A percentile compares a stretch with the other conserved stretches of the same genome.
These are phyloP conservation scores for Danio rerio DNA, from an alignment of 2,113 vertebrate species.

Conservation along the genomic window DNA sequence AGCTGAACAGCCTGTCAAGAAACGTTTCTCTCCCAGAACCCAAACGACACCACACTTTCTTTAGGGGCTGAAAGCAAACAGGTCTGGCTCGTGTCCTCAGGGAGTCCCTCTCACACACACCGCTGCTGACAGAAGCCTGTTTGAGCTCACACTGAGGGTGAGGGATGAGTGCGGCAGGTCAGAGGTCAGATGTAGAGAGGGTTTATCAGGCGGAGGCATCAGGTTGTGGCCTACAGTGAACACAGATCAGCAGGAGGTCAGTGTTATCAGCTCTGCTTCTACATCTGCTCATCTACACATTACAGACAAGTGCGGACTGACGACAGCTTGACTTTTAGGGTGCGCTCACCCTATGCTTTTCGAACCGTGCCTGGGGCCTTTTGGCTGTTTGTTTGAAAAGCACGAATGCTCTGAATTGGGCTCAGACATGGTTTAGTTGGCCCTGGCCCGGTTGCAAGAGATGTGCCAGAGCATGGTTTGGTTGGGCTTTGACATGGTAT, in stretches of 20 bases:
- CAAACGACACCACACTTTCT: not conserved
- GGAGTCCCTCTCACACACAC: too few species aligned
- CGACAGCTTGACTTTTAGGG: not conserved
- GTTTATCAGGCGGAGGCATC: constrained; percentile 47
- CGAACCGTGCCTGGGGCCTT: too few species aligned
- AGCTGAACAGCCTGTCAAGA: not conserved
- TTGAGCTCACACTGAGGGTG: constrained; percentile 29
- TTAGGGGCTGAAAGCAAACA: constrained; percentile 22
- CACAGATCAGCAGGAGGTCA: not conserved
- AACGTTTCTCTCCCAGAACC: not conserved
- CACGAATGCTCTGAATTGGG: too few species aligned
- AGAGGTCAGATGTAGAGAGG: constrained; percentile 44
- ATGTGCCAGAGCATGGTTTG: too few species aligned
- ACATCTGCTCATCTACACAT: not conserved
- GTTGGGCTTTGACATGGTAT: too few species aligned
- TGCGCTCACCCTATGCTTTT: too few species aligned
- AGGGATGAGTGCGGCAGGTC: constrained; percentile 38
- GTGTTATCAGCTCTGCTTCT: constrained; percentile 1
- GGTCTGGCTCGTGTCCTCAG: constrained; percentile 6
- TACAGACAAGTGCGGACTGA: not conserved
- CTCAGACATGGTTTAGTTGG: too few species aligned
- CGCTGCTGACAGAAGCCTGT: constrained; percentile 2
- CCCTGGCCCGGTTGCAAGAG: too few species aligned
- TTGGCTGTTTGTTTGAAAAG: too few species aligned
- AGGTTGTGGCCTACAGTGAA: not conserved